Evolutionary conservation across 2,888 invertebrate species (phyloP).

Genomic region (Drosophila tanythrix): DNA sequence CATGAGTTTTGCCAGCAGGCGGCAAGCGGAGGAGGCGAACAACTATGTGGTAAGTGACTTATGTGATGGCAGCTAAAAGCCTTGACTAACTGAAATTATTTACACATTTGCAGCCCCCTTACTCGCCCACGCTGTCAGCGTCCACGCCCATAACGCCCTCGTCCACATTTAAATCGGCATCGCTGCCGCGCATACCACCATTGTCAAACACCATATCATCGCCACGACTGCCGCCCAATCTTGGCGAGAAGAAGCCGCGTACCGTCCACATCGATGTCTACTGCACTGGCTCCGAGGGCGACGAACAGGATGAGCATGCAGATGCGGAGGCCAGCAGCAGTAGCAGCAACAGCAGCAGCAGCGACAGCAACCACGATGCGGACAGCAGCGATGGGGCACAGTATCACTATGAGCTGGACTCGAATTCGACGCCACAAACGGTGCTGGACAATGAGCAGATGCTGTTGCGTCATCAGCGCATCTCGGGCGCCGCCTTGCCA

Average conservation of each 20-base stretch:
- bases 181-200: constrained; percentile 80
- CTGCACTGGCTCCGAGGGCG: constrained; percentile 88
- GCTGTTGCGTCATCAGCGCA: constrained; percentile 87
- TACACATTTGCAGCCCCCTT: constrained; percentile 59
- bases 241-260: constrained; percentile 85
- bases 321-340: constrained; percentile 77
- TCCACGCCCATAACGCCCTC: constrained; percentile 61
- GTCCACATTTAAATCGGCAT: constrained; percentile 82
- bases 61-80: neutral
- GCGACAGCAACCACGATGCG: constrained; percentile 66
- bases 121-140: constrained; percentile 55
- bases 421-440: constrained; percentile 87
- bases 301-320: constrained; percentile 84
- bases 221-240: constrained; percentile 43
- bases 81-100: neutral
- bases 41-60: constrained; percentile 80
- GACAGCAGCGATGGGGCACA: constrained; percentile 49
- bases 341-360: constrained; percentile 70
- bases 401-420: constrained; percentile 81
- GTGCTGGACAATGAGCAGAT: constrained; percentile 88
- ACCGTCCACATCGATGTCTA: constrained; percentile 91
- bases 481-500: constrained; percentile 85
- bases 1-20: constrained; percentile 62
- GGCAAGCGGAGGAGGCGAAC: constrained; percentile 83
- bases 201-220: constrained; percentile 43